A percentile compares a stretch with the other conserved stretches of the same genome.
phyloP scores from a whole-genome alignment of 2,888 invertebrate species.

The Caenorhabditis wallacei region DNA sequence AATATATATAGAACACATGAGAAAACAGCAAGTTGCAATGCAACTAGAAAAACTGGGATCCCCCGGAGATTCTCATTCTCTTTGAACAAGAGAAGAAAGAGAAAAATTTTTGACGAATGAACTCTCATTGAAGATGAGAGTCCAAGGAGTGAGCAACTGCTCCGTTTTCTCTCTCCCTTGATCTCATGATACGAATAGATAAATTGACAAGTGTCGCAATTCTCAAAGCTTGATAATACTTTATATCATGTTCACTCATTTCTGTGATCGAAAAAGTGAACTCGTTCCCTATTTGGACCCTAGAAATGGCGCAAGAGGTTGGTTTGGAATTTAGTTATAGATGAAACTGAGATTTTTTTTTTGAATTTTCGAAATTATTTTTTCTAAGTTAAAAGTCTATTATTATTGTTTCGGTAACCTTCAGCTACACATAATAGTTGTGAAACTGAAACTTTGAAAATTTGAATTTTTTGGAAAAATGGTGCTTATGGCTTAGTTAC shows the following conservation, averaged over 20 bases:
- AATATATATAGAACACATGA: not conserved
- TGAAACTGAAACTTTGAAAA: no score
- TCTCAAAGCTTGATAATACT: slow-evolving; percentile 13
- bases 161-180: not conserved
- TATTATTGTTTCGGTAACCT: no score
- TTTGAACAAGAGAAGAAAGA: not conserved
- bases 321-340: not conserved
- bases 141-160: slow-evolving; percentile 26
- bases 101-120: slow-evolving; percentile 53
- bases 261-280: slow-evolving; percentile 11
- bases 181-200: slow-evolving; percentile 53
- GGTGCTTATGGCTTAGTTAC: no score
- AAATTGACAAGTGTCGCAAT: slow-evolving; percentile 47
- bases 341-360: not conserved
- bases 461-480: no score
- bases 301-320: not conserved
- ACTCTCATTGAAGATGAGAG: slow-evolving; percentile 45
- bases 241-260: slow-evolving; percentile 4
- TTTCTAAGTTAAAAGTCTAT: no score
- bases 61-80: slow-evolving; percentile 40
- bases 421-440: no score
- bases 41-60: not conserved
- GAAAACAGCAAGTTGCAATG: not conserved
- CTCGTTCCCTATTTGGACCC: slow-evolving; percentile 13
- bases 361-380: not conserved